Base-by-base conservation (phyloP, 2,113 vertebrate genomes). In the Poecilia latipinna region DNA sequence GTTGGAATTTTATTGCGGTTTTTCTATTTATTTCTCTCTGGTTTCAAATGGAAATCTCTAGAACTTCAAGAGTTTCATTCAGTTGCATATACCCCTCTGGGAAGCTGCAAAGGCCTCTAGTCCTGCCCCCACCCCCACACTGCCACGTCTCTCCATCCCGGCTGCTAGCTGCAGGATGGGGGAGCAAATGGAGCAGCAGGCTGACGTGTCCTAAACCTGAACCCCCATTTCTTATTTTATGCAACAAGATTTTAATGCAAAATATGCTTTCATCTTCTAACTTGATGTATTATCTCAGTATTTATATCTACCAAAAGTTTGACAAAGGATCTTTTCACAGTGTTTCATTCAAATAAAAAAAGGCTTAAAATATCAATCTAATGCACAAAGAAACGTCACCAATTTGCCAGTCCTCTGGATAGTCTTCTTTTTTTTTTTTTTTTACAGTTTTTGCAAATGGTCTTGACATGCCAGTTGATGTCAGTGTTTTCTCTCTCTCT, bases 141-240 rank as follows among this genome's bases (percentile, higher is more conserved):
- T 94, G 94, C 93, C 93, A 95, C 93, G 90, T 94, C 72, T 82
- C 28, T 90, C 32, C 37, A 68, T 31, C 80, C 79, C 82, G 74
- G 82, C 81, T 68, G 75, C 68, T 65, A 57, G 37, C 31, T 74
- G 39, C 63, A 79, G 42, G 61, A 82, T 51, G 75, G 75, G 83
- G 86, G 70, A 64, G 75, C 35, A 39, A 24, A 32, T 26, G 70
- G 74, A 74, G 57, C 32, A 75, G 48, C 67, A 44, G 62, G 31
- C 28, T n/a, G 39, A 6, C 0, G 4, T 68, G n/a, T 63, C 32
- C 3, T 48, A 7, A 57, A 68, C 24, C 13, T 31, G 32, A 8
- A 4, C 39, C 19, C 63, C 31, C 8, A 32, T 19, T 37, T 0
- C 31, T 22, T 11, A 67, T 26, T 13, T 39, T 42, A 17, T n/a